Percentiles rank a stretch among this genome's conserved stretches.
These are phyloP conservation scores for Nothocercus nigrocapillus DNA, from an alignment of 2,113 vertebrate genomes.

Conservation along the genomic window DNA sequence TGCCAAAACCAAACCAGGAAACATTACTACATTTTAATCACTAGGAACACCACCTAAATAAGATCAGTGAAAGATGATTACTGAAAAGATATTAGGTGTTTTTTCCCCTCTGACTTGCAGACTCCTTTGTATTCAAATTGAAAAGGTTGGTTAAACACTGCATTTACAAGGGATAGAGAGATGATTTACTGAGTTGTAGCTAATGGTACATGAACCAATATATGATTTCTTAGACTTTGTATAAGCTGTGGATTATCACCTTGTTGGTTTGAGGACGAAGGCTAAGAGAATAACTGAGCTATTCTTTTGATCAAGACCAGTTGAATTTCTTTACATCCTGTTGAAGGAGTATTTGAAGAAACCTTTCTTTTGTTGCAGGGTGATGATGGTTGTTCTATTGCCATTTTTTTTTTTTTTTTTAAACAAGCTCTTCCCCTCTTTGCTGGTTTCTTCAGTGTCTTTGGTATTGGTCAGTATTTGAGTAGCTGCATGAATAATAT, in stretches of 20 bases:
- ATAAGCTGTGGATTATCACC: neutral
- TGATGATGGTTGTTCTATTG: neutral
- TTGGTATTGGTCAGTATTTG: neutral
- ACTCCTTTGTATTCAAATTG: neutral
- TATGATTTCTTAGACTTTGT: neutral
- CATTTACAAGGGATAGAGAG: neutral
- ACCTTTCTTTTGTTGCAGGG: neutral
- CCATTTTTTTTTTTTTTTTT: neutral
- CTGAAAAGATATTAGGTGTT: neutral
- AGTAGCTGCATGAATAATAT: rapidly evolving
- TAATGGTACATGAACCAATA: neutral
- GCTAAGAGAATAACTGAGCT: neutral
- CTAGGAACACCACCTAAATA: neutral
- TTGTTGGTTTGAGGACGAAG: neutral
- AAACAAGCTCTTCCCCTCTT: neutral
- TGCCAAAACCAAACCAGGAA: neutral
- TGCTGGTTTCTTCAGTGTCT: slow-evolving; percentile 34
- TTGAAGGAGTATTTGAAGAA: neutral
- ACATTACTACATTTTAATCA: neutral
- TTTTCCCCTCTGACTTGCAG: neutral
- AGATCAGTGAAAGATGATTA: neutral
- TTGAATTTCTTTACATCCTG: neutral
- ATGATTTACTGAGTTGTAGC: neutral
- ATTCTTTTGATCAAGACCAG: neutral
- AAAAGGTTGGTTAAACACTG: neutral